Percentiles rank a stretch among this genome's conserved stretches.
phyloP scores from a whole-genome alignment of 2,888 invertebrate species.

The Conchocele bisecta region DNA sequence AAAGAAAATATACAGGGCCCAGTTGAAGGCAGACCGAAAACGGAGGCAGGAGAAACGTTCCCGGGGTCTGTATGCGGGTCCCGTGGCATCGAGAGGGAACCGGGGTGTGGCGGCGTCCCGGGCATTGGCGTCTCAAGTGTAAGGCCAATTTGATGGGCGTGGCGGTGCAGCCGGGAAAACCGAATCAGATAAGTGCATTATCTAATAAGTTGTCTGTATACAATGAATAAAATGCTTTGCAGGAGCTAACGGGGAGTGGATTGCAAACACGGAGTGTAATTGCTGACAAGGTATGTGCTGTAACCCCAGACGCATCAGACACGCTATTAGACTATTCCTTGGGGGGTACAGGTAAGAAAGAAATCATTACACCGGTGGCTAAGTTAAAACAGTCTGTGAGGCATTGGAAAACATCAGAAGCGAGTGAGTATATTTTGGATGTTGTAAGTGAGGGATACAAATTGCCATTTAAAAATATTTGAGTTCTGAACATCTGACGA shows the following conservation, averaged over 20 bases:
- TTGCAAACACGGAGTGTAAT: too few species aligned
- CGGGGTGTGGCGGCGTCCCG: background rate
- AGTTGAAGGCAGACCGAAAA: conserved; percentile 21
- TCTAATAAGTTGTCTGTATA: too few species aligned
- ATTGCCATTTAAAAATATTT: conserved; percentile 16
- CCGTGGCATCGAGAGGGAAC: background rate
- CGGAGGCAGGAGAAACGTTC: conserved; percentile 3
- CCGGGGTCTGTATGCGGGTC: background rate
- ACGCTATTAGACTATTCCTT: too few species aligned
- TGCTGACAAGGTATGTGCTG: too few species aligned
- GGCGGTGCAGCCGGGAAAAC: too few species aligned
- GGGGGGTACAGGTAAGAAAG: too few species aligned
- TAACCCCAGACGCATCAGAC: too few species aligned
- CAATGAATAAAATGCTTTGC: too few species aligned
- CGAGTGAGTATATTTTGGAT: conserved; percentile 14
- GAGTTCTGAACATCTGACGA: background rate
- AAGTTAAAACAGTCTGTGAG: background rate
- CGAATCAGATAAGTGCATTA: too few species aligned
- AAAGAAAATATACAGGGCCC: conserved; percentile 34
- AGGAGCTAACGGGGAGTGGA: too few species aligned
- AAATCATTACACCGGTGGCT: conserved; percentile 19
- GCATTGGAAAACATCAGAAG: conserved; percentile 15
- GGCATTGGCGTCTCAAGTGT: conserved; percentile 35
- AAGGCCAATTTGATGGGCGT: too few species aligned
- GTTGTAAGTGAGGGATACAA: conserved; percentile 13